phyloP scores from a whole-genome alignment of 2,888 invertebrate genomes.

The Pseudococcus jackbeardsleyi region DNA sequence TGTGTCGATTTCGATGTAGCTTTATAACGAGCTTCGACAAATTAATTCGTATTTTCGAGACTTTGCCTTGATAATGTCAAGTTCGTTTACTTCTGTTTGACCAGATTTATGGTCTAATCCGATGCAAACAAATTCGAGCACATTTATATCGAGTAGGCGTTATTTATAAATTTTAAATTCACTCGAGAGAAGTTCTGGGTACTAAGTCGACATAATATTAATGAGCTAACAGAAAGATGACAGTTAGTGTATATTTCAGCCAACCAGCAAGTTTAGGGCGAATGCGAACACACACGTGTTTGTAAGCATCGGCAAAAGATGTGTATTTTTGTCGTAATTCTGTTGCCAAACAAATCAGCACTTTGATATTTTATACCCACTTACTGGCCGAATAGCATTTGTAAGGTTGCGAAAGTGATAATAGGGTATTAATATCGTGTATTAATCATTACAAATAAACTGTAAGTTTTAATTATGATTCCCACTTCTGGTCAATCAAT shows the following conservation, averaged over 20 bases:
- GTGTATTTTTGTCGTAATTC: conserved; percentile 38
- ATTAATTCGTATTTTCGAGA: conserved; percentile 10
- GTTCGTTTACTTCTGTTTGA: conserved; percentile 24
- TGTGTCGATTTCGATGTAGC: neutral
- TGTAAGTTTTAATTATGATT: too few species aligned
- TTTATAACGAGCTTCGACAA: neutral
- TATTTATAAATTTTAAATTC: neutral
- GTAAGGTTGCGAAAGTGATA: neutral
- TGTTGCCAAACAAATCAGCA: conserved; percentile 48
- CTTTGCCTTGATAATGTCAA: conserved; percentile 35
- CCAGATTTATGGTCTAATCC: neutral
- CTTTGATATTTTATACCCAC: conserved; percentile 18
- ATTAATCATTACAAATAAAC: too few species aligned
- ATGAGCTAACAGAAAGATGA: conserved; percentile 41
- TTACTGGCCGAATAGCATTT: neutral
- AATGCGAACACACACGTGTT: conserved; percentile 19
- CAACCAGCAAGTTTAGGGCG: neutral
- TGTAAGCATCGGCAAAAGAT: neutral
- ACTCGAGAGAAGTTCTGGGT: neutral
- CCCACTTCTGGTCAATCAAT: too few species aligned
- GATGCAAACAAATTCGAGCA: conserved; percentile 12
- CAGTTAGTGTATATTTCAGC: conserved; percentile 50
- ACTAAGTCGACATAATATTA: conserved; percentile 38
- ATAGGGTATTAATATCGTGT: neutral
- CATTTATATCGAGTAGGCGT: conserved; percentile 19